Percentiles rank a stretch among this genome's conserved stretches.
phyloP scores from a whole-genome alignment of 2,888 invertebrate species.

The Epiperipatus broadwayi region DNA sequence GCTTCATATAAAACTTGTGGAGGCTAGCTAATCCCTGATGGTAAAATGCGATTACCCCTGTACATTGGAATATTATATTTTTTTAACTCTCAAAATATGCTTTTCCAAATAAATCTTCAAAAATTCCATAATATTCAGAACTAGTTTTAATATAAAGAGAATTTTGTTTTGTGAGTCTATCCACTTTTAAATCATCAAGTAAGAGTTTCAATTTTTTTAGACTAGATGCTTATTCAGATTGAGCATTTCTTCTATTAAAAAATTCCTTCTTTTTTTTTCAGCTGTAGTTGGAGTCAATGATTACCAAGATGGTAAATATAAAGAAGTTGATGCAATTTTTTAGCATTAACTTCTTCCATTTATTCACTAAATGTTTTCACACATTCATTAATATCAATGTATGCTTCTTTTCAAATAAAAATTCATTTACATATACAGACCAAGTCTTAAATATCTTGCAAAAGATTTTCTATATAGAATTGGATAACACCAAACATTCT shows the following conservation, averaged over 20 bases:
- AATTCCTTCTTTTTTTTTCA: constrained; percentile 37
- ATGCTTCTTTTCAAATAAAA: too few species aligned
- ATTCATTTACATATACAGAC: too few species aligned
- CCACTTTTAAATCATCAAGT: constrained; percentile 42
- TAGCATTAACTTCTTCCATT: constrained; percentile 34
- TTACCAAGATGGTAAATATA: constrained; percentile 37
- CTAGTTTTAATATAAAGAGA: constrained; percentile 45
- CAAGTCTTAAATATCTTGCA: too few species aligned
- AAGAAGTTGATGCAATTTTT: constrained; percentile 38
- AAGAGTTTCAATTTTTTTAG: constrained; percentile 36
- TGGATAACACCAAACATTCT: too few species aligned
- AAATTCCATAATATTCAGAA: constrained; percentile 73
- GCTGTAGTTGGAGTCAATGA: constrained; percentile 33
- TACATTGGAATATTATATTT: constrained; percentile 46
- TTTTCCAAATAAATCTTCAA: constrained; percentile 55
- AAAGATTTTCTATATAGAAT: too few species aligned
- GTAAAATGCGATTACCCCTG: constrained; percentile 66
- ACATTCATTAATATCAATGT: too few species aligned
- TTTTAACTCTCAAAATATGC: constrained; percentile 48
- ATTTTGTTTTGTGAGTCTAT: constrained; percentile 41
- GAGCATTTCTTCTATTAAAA: constrained; percentile 21
- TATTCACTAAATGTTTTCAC: too few species aligned
- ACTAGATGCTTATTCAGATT: constrained; percentile 42
- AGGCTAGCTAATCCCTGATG: constrained; percentile 30
- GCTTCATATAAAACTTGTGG: constrained; percentile 47